Percentiles rank a stretch among this genome's conserved stretches.
These are phyloP conservation scores for Anabacerthia variegaticeps DNA, from an alignment of 2,797 vertebrate genomes.

Conservation along the genomic window DNA sequence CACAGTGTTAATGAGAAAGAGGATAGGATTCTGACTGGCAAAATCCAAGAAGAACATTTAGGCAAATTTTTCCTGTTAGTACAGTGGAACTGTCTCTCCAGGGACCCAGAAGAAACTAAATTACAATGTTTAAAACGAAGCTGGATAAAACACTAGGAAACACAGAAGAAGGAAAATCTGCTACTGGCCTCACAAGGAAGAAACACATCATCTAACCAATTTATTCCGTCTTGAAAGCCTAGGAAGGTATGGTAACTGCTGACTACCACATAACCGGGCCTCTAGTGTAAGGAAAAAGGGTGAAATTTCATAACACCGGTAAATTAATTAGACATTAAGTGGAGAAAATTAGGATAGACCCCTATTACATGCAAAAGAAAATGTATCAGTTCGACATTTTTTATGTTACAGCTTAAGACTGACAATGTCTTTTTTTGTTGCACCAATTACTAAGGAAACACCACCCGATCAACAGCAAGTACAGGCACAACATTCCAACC, in stretches of 20 bases:
- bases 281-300: neutral
- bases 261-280: neutral
- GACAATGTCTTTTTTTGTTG: neutral
- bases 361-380: neutral
- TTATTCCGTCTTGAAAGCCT: slow-evolving; percentile 32
- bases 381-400: neutral
- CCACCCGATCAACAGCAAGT: neutral
- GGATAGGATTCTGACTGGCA: slow-evolving; percentile 7
- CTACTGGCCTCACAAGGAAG: neutral
- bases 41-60: slow-evolving; percentile 8
- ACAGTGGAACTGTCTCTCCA: neutral
- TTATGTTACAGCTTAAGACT: neutral
- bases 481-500: neutral
- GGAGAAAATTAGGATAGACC: neutral
- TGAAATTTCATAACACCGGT: neutral
- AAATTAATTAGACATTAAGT: neutral
- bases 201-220: neutral
- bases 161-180: slow-evolving; percentile 21
- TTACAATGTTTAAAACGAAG: neutral
- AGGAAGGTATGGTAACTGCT: neutral
- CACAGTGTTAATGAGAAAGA: neutral
- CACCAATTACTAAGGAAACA: neutral
- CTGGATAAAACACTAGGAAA: slow-evolving; percentile 42
- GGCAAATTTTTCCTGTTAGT: slow-evolving; percentile 40
- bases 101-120: neutral